Evolutionary conservation across 2,113 vertebrate genomes (phyloP), one percentile per base, ranked within the genome.

Genomic region (Nothobranchius kuhntae): DNA sequence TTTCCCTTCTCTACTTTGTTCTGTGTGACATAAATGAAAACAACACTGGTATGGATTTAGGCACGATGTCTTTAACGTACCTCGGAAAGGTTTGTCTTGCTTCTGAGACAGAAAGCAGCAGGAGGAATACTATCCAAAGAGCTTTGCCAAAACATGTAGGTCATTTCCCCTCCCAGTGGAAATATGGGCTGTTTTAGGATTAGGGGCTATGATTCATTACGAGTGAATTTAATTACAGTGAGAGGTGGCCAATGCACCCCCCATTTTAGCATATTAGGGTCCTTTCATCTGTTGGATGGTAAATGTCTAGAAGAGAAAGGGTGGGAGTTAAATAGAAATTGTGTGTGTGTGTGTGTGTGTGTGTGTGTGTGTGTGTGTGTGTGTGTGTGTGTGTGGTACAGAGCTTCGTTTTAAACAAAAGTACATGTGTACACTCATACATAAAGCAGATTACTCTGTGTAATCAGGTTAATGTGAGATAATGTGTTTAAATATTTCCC

Each of bases 141-240:
- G 84, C 81, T 53, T 71, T 67, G 54, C 48, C 69, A 66, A 64
- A 71, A 81, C 87, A 91, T 89, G 86, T 89, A 87, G 86, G 89
- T 89, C 86, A 87, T 83, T 89, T 81, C 57, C 70, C 14, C 78
- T 87, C 83, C 88, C 82, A 48, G 70, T 81, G 89, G 87, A 87
- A 86, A 89, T 84, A 77, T 53, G 81, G 78, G 75, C 86, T 65
- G 84, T 75, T 86, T 89, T 74, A 83, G 88, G 89, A 89, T 89
- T 89, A 89, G 72, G 52, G 73, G 65, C 77, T 74, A 78, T 89
- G 86, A 89, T 87, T 89, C 88, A 91, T 87, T 89, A 89, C 75
- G 80, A 83, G 71, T 80, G 82, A 71, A 89, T 87, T 89, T 89
- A 89, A 91, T 91, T 89, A 89, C 82, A 84, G 53, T 12, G 45